Percentiles rank a stretch among this genome's conserved stretches.
phyloP scores from a whole-genome alignment of 2,113 vertebrate genomes.

The Bubo bubo region DNA sequence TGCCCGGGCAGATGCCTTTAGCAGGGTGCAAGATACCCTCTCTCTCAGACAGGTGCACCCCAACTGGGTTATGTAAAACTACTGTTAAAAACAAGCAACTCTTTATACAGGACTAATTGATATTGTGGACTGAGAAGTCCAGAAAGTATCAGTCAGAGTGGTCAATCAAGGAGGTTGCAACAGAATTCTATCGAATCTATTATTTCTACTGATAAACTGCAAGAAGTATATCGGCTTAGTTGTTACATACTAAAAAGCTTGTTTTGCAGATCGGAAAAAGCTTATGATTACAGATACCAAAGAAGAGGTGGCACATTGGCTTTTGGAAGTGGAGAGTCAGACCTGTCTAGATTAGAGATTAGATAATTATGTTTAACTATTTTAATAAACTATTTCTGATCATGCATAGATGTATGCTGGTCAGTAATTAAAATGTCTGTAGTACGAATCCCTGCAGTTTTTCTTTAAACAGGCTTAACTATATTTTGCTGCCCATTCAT shows the following conservation, averaged over 20 bases:
- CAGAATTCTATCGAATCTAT: not conserved
- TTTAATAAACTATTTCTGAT: not conserved
- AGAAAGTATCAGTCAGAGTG: not conserved
- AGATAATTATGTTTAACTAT: not conserved
- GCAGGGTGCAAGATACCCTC: not conserved
- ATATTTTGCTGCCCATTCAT: not conserved
- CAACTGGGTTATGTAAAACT: not conserved
- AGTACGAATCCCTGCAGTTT: not conserved
- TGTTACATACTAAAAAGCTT: not conserved
- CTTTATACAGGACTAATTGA: not conserved
- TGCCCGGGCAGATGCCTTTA: not conserved
- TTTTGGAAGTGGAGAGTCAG: not conserved
- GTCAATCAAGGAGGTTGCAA: not conserved
- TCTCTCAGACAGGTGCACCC: not conserved
- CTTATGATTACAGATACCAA: not conserved
- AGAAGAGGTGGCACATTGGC: not conserved
- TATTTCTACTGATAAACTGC: not conserved
- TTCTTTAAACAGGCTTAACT: not conserved
- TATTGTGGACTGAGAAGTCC: not conserved
- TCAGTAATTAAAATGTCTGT: not conserved
- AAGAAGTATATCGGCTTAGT: not conserved
- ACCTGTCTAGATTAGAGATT: not conserved
- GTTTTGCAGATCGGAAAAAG: not conserved
- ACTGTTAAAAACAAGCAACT: not conserved
- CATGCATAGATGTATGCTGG: not conserved